These are phyloP conservation scores for Formicarius rufipectus DNA, from an alignment of 2,113 vertebrate species.

Conservation along the genomic window DNA sequence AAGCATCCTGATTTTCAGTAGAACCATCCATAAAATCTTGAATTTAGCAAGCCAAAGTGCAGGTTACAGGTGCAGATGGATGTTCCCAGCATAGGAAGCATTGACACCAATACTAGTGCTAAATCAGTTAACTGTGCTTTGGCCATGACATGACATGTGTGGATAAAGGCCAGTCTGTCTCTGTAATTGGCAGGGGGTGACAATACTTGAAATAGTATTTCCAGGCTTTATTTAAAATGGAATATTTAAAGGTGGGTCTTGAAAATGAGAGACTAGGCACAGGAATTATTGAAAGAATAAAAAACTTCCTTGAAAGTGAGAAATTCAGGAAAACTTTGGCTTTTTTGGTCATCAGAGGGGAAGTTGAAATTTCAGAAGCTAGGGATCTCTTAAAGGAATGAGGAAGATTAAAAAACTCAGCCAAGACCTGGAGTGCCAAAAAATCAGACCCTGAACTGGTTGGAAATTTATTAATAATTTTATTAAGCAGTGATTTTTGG, in stretches of 20 bases:
- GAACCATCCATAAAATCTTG: background rate
- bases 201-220: background rate
- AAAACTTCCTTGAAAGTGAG: background rate
- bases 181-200: background rate
- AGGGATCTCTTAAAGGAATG: background rate
- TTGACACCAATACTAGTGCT: background rate
- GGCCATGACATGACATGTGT: accelerated
- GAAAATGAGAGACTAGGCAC: background rate
- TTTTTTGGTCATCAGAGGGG: background rate
- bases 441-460: background rate
- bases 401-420: background rate
- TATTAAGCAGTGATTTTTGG: background rate
- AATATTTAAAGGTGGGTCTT: background rate
- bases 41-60: background rate
- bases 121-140: background rate
- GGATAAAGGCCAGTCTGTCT: background rate
- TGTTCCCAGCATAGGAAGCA: background rate
- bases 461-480: background rate
- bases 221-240: background rate
- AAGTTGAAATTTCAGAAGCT: background rate
- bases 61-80: background rate
- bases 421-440: background rate
- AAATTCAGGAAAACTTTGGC: background rate
- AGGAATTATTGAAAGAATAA: background rate
- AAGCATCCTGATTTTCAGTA: background rate